Conservation (phyloP, 2,797 vertebrate species). For the Crocidura indochinensis region DNA sequence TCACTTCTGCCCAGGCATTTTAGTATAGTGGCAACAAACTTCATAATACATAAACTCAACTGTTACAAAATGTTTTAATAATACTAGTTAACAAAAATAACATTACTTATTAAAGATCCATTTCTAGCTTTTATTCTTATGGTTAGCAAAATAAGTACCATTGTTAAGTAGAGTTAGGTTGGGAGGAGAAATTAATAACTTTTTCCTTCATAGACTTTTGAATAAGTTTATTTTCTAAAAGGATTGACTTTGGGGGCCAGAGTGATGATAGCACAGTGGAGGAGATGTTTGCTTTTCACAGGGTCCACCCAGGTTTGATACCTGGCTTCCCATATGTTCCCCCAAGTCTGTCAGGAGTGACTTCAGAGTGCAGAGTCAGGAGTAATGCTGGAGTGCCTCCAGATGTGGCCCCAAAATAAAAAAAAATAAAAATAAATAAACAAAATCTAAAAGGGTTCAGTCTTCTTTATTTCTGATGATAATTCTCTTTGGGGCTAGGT, state of each 20-base stretch:
- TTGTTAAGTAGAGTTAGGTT: not conserved
- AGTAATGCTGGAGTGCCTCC: no score
- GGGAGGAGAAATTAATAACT: not conserved
- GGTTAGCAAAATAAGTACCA: not conserved
- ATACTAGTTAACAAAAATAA: not conserved
- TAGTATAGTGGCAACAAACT: not conserved
- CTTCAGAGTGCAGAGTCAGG: no score
- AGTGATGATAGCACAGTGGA: no score
- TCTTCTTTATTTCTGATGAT: not conserved
- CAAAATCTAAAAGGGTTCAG: not conserved
- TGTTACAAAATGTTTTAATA: not conserved
- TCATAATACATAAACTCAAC: constrained; percentile 7
- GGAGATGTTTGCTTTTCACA: no score
- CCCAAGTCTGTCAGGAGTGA: no score
- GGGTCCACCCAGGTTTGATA: no score
- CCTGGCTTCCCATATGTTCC: no score
- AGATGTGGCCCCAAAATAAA: no score
- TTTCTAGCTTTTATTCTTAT: constrained; percentile 10
- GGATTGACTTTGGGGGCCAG: no score
- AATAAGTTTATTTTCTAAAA: not conserved
- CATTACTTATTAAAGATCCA: not conserved
- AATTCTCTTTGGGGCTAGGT: not conserved
- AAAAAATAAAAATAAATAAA: no score
- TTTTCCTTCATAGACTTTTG: not conserved
- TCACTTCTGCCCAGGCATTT: not conserved